phyloP scores from a whole-genome alignment of 2,888 invertebrate species.

The Aleiodes leptofemur region DNA sequence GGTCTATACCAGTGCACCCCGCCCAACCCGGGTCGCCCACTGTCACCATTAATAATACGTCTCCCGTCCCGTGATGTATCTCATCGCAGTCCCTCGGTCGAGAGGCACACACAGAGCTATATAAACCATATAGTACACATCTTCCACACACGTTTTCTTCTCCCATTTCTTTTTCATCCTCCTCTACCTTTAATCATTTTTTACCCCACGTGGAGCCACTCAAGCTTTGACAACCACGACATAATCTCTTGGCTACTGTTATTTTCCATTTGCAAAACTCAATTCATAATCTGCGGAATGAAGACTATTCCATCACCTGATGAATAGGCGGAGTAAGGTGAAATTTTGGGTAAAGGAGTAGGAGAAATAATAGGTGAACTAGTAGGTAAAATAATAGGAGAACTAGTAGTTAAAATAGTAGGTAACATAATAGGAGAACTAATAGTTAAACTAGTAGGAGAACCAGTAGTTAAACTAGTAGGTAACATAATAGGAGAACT shows the following conservation, averaged over 20 bases:
- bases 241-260: constrained; percentile 31
- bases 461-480: too few relatives aligned
- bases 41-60: constrained; percentile 76
- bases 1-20: constrained; percentile 65
- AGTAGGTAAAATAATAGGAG: too few relatives aligned
- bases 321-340: too few relatives aligned
- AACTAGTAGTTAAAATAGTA: too few relatives aligned
- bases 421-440: too few relatives aligned
- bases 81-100: constrained; percentile 62
- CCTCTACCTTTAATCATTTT: constrained; percentile 29
- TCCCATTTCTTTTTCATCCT: constrained; percentile 37
- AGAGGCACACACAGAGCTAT: background rate
- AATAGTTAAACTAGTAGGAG: too few relatives aligned
- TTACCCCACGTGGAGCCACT: constrained; percentile 32
- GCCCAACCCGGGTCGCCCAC: constrained; percentile 75
- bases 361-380: too few relatives aligned
- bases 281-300: background rate
- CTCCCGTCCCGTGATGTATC: constrained; percentile 75
- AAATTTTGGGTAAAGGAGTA: too few relatives aligned
- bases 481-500: too few relatives aligned
- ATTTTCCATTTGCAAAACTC: constrained; percentile 6
- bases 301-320: too few relatives aligned
- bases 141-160: constrained; percentile 33
- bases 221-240: constrained; percentile 29
- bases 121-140: constrained; percentile 51